Percentiles rank a stretch among this genome's conserved stretches.
These are phyloP conservation scores for Coenonympha glycerion DNA, from an alignment of 2,888 invertebrate genomes.

Conservation along the genomic window DNA sequence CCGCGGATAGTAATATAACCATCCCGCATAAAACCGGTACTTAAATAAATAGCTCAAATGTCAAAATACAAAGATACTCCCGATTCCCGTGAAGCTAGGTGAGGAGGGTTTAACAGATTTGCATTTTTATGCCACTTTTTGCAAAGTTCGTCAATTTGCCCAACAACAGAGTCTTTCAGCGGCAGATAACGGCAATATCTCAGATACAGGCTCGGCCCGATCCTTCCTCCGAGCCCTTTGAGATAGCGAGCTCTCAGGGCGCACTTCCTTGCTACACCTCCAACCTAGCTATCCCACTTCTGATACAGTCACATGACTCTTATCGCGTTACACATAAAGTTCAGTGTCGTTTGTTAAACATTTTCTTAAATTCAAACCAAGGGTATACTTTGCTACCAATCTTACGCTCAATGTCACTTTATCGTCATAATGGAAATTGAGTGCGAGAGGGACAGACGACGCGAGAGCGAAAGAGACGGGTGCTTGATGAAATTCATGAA, in stretches of 20 bases:
- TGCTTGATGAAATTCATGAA: slow-evolving; percentile 45
- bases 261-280: slow-evolving; percentile 50
- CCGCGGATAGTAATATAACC: too few relatives aligned
- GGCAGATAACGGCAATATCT: slow-evolving; percentile 22
- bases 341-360: slow-evolving; percentile 24
- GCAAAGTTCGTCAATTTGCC: neutral
- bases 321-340: slow-evolving; percentile 25
- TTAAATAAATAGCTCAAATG: too few relatives aligned
- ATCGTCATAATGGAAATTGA: slow-evolving; percentile 67
- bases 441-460: slow-evolving; percentile 28
- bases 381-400: slow-evolving; percentile 45
- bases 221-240: slow-evolving; percentile 33
- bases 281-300: slow-evolving; percentile 27
- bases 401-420: slow-evolving; percentile 69
- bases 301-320: slow-evolving; percentile 4
- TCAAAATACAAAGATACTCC: too few relatives aligned
- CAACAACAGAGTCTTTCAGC: neutral
- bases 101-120: neutral
- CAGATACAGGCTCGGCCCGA: slow-evolving; percentile 12
- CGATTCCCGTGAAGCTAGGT: neutral
- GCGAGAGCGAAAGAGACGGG: slow-evolving; percentile 26
- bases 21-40: too few relatives aligned
- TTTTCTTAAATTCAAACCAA: slow-evolving; percentile 19
- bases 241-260: slow-evolving; percentile 52
- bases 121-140: neutral